Percentiles rank a stretch among this genome's conserved stretches.
Evolutionary conservation across 2,888 invertebrate genomes (phyloP).

Genomic region (Pheosia gnoma): DNA sequence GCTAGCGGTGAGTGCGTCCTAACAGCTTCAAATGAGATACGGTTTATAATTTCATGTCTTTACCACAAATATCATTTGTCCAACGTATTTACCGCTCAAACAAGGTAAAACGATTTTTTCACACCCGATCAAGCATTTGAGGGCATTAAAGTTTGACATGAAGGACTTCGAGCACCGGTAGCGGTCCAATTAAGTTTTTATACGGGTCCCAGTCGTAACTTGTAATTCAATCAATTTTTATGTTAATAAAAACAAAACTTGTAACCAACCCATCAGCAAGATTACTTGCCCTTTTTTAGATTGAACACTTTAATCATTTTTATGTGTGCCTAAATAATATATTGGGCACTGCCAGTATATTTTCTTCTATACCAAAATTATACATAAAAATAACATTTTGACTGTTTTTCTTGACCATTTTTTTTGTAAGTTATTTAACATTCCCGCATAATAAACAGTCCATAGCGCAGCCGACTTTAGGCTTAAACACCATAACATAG

Average conservation of each 20-base stretch:
- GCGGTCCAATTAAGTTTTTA: slow-evolving; percentile 42
- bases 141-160: slow-evolving; percentile 19
- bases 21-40: neutral
- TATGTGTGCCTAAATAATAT: neutral
- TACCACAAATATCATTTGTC: neutral
- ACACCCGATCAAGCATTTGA: slow-evolving; percentile 26
- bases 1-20: too few species aligned
- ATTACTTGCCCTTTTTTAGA: slow-evolving; percentile 29
- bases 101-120: slow-evolving; percentile 16
- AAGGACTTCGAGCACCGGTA: slow-evolving; percentile 29
- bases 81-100: neutral
- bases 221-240: slow-evolving; percentile 39
- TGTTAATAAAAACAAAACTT: slow-evolving; percentile 34
- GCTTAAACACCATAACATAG: too few species aligned
- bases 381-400: too few species aligned
- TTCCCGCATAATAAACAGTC: too few species aligned
- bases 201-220: slow-evolving; percentile 30
- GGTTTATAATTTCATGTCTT: neutral
- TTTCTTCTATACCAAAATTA: too few species aligned
- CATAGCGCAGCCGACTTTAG: too few species aligned
- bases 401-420: too few species aligned
- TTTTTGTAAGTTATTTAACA: too few species aligned
- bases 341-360: neutral
- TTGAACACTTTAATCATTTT: slow-evolving; percentile 17
- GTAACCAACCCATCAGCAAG: slow-evolving; percentile 18